Evolutionary conservation across 1,140 invertebrate genomes (phyloP).

Genomic region (Sesamia nonagrioides): DNA sequence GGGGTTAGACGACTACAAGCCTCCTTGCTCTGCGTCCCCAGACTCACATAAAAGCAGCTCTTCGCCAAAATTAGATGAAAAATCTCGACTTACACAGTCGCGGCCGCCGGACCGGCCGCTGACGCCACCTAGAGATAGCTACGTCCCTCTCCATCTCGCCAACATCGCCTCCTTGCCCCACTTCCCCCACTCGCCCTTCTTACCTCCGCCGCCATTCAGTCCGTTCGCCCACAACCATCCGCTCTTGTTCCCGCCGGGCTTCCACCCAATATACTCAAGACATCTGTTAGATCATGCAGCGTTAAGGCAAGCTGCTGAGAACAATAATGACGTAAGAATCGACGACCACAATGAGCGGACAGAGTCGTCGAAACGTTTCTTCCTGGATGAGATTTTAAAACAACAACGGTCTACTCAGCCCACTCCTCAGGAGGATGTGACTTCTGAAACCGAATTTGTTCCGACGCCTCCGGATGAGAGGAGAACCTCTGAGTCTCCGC

Average conservation of each 20-base stretch:
- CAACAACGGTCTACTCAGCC: constrained; percentile 87
- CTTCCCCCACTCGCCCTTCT: constrained; percentile 90
- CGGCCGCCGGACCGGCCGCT: constrained; percentile 81
- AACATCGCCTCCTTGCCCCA: constrained; percentile 89
- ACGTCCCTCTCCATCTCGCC: constrained; percentile 88
- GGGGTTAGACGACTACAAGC: constrained; percentile 90
- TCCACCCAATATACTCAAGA: constrained; percentile 89
- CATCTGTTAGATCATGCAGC: constrained; percentile 88
- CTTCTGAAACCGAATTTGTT: constrained; percentile 82
- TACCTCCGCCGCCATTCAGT: constrained; percentile 88
- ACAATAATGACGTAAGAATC: constrained; percentile 89
- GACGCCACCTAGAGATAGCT: constrained; percentile 87
- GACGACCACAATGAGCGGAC: constrained; percentile 82
- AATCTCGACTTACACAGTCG: constrained; percentile 75
- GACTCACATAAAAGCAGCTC: constrained; percentile 93
- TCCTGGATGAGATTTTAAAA: constrained; percentile 91
- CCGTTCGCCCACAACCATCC: constrained; percentile 83
- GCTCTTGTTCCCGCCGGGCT: constrained; percentile 90
- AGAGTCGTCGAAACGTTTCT: constrained; percentile 90
- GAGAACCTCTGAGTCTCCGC: constrained; percentile 81
- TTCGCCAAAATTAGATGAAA: constrained; percentile 79
- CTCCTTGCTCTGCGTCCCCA: constrained; percentile 91
- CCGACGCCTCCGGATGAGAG: constrained; percentile 82
- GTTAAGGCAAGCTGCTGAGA: constrained; percentile 83
- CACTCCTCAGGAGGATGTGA: constrained; percentile 77